Conservation (phyloP, 2,797 vertebrate genomes). For the Spinibarbus caldwelli region DNA sequence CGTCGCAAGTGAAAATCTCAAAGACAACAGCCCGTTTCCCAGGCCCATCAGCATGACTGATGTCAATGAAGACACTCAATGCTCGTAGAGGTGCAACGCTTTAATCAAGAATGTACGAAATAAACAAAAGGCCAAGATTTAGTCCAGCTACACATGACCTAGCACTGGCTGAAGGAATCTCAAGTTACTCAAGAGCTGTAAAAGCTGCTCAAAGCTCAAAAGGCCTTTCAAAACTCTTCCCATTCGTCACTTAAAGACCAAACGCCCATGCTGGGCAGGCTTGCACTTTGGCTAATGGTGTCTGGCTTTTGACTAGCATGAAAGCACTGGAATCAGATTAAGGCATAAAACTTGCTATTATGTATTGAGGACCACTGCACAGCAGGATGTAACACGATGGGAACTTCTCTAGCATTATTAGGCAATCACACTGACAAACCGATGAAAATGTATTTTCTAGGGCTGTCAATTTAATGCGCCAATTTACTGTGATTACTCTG, state of each 20-base stretch:
- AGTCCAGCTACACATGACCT: not conserved
- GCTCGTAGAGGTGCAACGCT: not conserved
- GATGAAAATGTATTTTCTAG: not conserved
- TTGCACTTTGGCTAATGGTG: constrained; percentile 26
- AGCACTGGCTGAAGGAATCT: not conserved
- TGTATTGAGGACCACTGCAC: constrained; percentile 12
- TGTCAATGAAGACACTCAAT: not conserved
- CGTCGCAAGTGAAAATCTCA: not conserved
- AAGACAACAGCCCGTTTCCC: constrained; percentile 26
- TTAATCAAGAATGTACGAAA: not conserved
- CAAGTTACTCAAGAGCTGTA: constrained; percentile 2
- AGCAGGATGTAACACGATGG: not conserved
- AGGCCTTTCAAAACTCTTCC: not conserved
- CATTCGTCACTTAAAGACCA: not conserved
- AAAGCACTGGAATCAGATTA: constrained; percentile 43
- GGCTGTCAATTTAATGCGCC: not conserved
- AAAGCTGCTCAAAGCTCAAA: not conserved
- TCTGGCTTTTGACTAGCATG: constrained; percentile 43
- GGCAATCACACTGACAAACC: not conserved
- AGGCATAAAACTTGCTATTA: constrained; percentile 1
- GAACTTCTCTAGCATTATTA: not conserved
- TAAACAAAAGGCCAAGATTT: not conserved
- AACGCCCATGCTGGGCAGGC: constrained; percentile 20
- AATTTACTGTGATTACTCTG: constrained; percentile 3
- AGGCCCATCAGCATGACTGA: not conserved